Evolutionary conservation across 2,113 vertebrate genomes (phyloP), one percentile per base, ranked within the genome.

Genomic region (Deroptyus accipitrinus): DNA sequence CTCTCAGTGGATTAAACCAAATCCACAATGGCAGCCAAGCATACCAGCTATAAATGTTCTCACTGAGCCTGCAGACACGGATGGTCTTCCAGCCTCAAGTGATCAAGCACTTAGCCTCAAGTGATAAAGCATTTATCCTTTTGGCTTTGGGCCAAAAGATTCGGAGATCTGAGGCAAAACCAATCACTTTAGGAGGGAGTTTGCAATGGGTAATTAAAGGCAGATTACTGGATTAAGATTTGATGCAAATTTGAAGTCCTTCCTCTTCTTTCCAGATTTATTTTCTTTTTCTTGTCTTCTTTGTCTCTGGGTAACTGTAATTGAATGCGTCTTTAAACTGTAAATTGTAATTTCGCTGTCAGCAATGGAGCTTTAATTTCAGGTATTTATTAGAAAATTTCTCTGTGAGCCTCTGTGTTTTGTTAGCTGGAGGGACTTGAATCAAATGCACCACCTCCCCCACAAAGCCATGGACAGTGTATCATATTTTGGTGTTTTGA

Each of bases 311-410:
- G 76, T 92, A 96, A 97, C 96, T 94, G 82, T 96, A 97, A 96
- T 84, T 95, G 96, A 97, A 97, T 68, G 94, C 20, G 22, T 96
- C 86, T 96, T 95, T 90, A 92, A 95, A 92, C 92, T 80, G 76
- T 92, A 97, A 90, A 98, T 97, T 95, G 89, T 96, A 91, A 97
- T 97, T 98, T 97, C 95, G 92, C 92, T 98, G 96, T 97, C 92
- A 97, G 95, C 92, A 72, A 59, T 59, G 75, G 84, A 92, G 72
- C 81, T 97, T 95, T 97, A 92, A 95, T 96, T 97, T 97, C 93
- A 92, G 91, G 82, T 96, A 96, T 93, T 95, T 96, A 94, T 96
- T 97, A 97, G 93, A 95, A 95, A 94, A 95, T 91, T 95, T 95
- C 94, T 95, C 63, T 84, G 85, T 73, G 64, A 96, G 63, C 30